Evolutionary conservation across 2,888 invertebrate genomes (phyloP).

Genomic region (Orthosia gothica): DNA sequence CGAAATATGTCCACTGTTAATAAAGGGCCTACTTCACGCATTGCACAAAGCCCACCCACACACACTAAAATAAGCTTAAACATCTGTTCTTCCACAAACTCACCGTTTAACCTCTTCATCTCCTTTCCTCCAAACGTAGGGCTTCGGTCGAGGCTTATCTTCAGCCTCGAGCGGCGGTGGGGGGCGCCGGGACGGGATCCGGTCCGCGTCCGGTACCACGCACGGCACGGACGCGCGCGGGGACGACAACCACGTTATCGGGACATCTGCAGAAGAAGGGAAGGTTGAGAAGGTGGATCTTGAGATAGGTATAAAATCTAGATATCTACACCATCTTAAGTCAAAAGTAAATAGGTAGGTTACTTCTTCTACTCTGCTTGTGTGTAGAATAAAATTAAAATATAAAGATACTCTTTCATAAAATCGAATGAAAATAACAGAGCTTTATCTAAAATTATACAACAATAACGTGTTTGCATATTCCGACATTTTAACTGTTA

Average conservation of each 20-base stretch:
- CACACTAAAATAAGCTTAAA: background rate
- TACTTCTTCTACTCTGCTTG: background rate
- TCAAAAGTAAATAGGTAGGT: too few species aligned
- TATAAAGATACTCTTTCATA: background rate
- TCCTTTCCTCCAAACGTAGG: slow-evolving; percentile 76
- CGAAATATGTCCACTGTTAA: too few species aligned
- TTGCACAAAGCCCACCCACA: too few species aligned
- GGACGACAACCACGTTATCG: slow-evolving; percentile 82
- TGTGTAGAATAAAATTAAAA: background rate
- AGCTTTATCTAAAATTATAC: slow-evolving; percentile 9
- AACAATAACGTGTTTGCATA: slow-evolving; percentile 23
- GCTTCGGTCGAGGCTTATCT: slow-evolving; percentile 71
- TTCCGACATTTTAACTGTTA: slow-evolving; percentile 1
- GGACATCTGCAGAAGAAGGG: slow-evolving; percentile 76
- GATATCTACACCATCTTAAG: too few species aligned
- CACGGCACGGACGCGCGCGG: slow-evolving; percentile 81
- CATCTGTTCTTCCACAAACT: background rate
- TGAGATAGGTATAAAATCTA: too few species aligned
- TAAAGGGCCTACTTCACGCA: too few species aligned
- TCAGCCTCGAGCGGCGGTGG: slow-evolving; percentile 83
- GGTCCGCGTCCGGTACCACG: slow-evolving; percentile 76
- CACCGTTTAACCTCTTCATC: slow-evolving; percentile 78
- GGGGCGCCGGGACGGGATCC: slow-evolving; percentile 74
- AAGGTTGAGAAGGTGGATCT: slow-evolving; percentile 5
- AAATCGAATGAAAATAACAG: slow-evolving; percentile 13